Percentiles rank a stretch among this genome's conserved stretches.
phyloP scores from a whole-genome alignment of 2,113 vertebrate genomes.

The Phrynosoma platyrhinos region DNA sequence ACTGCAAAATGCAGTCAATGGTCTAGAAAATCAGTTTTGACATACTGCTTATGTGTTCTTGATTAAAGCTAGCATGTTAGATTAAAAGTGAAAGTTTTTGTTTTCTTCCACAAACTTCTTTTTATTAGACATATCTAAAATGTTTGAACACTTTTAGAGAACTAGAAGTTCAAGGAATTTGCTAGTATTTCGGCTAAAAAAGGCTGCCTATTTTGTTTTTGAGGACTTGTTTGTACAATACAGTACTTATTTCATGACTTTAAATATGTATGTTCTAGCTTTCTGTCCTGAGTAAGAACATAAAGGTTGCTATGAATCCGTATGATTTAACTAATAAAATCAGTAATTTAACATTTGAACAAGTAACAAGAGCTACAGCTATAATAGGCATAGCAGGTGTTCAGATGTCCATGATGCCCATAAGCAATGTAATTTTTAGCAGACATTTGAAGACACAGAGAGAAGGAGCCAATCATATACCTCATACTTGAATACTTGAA shows the following conservation, averaged over 20 bases:
- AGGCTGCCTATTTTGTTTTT: background rate
- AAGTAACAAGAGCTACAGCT: background rate
- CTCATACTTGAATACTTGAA: background rate
- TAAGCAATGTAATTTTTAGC: background rate
- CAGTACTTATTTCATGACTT: background rate
- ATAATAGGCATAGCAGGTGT: background rate
- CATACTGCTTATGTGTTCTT: background rate
- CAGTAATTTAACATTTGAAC: background rate
- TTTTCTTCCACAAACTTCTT: background rate
- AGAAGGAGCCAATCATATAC: background rate
- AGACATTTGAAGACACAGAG: background rate
- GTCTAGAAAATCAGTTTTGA: background rate
- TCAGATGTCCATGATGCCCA: background rate
- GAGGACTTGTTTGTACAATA: background rate
- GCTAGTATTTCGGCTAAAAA: background rate
- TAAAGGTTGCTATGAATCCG: background rate
- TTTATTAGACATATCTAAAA: background rate
- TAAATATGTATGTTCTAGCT: background rate
- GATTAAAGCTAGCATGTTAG: constrained; percentile 1
- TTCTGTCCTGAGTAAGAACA: background rate
- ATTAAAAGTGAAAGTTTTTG: background rate
- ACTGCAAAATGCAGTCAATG: constrained; percentile 3
- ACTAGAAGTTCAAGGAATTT: background rate
- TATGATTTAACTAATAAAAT: background rate
- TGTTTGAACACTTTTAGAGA: background rate